Evolutionary conservation across 1,140 invertebrate genomes (phyloP).

Genomic region (Choristoneura fumiferana): DNA sequence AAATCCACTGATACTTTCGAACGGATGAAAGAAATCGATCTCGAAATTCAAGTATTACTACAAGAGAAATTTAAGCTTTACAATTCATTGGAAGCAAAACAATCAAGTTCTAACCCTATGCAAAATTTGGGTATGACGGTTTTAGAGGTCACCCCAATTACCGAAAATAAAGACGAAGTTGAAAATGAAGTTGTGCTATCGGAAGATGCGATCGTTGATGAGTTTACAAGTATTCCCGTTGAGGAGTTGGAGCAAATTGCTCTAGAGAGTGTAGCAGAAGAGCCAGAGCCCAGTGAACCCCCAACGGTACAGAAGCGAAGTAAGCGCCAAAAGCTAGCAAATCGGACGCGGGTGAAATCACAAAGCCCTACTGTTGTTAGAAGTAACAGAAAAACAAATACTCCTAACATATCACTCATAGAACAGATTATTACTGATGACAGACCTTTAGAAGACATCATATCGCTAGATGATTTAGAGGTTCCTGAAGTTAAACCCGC

Average conservation of each 20-base stretch:
- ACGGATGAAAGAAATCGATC: constrained; percentile 76
- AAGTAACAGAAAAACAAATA: constrained; percentile 42
- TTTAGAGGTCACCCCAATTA: constrained; percentile 46
- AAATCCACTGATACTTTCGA: constrained; percentile 54
- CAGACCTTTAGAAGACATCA: constrained; percentile 66
- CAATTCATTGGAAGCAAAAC: constrained; percentile 61
- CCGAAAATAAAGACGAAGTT: constrained; percentile 34
- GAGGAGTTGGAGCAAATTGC: constrained; percentile 67
- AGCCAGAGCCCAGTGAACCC: constrained; percentile 27
- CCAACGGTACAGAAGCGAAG: constrained; percentile 33
- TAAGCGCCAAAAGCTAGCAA: constrained; percentile 32
- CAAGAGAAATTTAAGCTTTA: constrained; percentile 76
- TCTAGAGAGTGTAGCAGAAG: constrained; percentile 44
- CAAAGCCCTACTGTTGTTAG: constrained; percentile 34
- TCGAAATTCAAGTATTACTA: constrained; percentile 70
- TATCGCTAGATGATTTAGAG: constrained; percentile 64
- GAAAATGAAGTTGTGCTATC: constrained; percentile 21
- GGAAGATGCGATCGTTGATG: constrained; percentile 55
- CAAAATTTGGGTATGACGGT: constrained; percentile 63
- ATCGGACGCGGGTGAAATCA: constrained; percentile 32
- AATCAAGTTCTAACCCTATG: constrained; percentile 35
- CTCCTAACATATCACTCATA: constrained; percentile 64
- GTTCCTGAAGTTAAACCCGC: constrained; percentile 24
- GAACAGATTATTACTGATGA: constrained; percentile 69
- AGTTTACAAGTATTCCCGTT: constrained; percentile 61